Base-by-base conservation (phyloP, 1,140 invertebrate genomes). In the Pygmarrhopalites habei region DNA sequence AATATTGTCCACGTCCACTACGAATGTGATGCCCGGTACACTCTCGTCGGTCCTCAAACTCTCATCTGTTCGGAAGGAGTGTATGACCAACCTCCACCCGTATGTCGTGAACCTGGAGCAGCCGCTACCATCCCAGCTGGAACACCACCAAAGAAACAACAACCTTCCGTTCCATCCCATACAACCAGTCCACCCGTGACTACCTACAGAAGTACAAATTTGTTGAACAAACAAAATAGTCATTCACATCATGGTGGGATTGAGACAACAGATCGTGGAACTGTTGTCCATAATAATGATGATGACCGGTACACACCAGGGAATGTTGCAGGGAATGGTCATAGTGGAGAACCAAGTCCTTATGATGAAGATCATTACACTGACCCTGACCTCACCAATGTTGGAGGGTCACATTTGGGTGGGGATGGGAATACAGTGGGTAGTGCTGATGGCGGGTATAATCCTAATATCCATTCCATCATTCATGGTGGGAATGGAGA, bases 51-150 rank as follows among this genome's bases (percentile, higher is more conserved):
- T 23, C 77, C 83, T 0, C 78, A 80, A 10, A 77, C 81, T 55
- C 80, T 91, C 28, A 80, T 79, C 29, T 95, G 92, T 71, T 78
- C 83, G 17, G 84, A 82, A 51, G 91, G 91, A 1, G 81, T 84
- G 57, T 94, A 90, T 79, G 88, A 92, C 74, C 82, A 83, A 44
- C 77, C 82, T 0, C 76, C 87, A 23, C 90, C 90, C 0, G 55
- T 63, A 62, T 71, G 59, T 61, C 68, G 72, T 66, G 65, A 72
- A 72, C 21, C 47, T 59, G 47, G 43, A 15, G 73, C 77, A 1
- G 47, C 71, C 15, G 67, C 75, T 53, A 58, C 77, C 12, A 72
- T 67, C 59, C 59, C 68, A 23, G 61, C 69, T 12, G 66, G 60
- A 15, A 17, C 55, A 25, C 41, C 56, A 19, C 55, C 53, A 28